phyloP scores from a whole-genome alignment of 2,888 invertebrate species.

The Dicyrtomina minuta region DNA sequence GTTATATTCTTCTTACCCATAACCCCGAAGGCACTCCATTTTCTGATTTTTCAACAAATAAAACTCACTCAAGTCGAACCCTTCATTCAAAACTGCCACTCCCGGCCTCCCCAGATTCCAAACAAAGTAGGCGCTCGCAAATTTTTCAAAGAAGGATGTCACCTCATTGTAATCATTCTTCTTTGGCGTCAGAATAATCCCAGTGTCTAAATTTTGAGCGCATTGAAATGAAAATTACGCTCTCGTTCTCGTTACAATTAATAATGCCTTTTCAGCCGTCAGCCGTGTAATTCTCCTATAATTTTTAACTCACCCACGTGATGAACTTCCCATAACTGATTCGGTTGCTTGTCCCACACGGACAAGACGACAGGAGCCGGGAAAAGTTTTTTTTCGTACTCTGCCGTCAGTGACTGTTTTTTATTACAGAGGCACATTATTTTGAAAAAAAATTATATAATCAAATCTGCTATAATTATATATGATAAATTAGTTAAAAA shows the following conservation, averaged over 20 bases:
- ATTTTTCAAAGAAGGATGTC: constrained; percentile 36
- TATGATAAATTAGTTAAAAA: no score
- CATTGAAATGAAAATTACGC: no score
- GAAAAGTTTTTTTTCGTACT: neutral
- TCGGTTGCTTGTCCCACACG: constrained; percentile 23
- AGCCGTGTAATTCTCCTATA: neutral
- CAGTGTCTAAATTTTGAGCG: constrained; percentile 19
- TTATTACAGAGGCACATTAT: no score
- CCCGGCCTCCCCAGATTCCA: constrained; percentile 32
- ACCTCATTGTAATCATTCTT: constrained; percentile 42
- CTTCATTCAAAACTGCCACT: neutral
- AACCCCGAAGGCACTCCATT: constrained; percentile 1
- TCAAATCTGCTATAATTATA: no score
- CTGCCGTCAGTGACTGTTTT: constrained; percentile 18
- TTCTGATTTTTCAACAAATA: constrained; percentile 13
- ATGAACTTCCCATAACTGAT: constrained; percentile 41
- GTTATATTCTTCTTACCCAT: constrained; percentile 3
- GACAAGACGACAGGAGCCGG: constrained; percentile 34
- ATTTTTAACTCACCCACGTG: constrained; percentile 34
- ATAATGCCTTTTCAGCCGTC: neutral
- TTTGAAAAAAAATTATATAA: no score
- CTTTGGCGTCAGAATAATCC: constrained; percentile 37
- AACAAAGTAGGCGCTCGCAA: constrained; percentile 37
- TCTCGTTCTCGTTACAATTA: neutral
- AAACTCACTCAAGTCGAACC: neutral